phyloP scores from a whole-genome alignment of 2,888 invertebrate genomes.

The Sphecodes monilicornis region DNA sequence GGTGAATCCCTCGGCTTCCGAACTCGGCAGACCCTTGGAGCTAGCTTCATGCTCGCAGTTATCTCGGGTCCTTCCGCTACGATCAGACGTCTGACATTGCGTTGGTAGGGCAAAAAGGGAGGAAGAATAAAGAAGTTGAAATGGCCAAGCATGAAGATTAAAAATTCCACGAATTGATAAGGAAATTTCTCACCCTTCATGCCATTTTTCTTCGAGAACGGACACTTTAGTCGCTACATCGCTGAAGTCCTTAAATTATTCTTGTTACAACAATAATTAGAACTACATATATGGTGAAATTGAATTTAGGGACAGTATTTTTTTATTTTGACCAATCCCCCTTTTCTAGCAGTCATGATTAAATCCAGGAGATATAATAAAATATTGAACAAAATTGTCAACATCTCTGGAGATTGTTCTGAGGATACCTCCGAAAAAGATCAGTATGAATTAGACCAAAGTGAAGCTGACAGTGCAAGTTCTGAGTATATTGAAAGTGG shows the following conservation, averaged over 20 bases:
- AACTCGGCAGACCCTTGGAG: conserved; percentile 60
- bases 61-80: conserved; percentile 66
- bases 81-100: conserved; percentile 65
- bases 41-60: conserved; percentile 60
- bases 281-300: too few relatives aligned
- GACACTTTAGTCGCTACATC: neutral
- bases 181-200: conserved; percentile 43
- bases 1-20: conserved; percentile 66
- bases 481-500: too few relatives aligned
- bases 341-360: too few relatives aligned
- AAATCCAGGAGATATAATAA: too few relatives aligned
- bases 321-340: too few relatives aligned
- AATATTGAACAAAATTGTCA: too few relatives aligned
- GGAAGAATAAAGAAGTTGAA: conserved; percentile 8
- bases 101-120: conserved; percentile 35
- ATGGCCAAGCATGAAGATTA: conserved; percentile 51
- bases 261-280: neutral
- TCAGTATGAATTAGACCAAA: too few relatives aligned
- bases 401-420: too few relatives aligned
- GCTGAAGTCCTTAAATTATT: neutral
- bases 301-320: too few relatives aligned
- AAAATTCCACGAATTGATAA: conserved; percentile 58
- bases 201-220: neutral
- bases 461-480: too few relatives aligned
- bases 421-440: too few relatives aligned